Base-by-base conservation (phyloP, 2,797 vertebrate species). In the Sarcoramphus papa region DNA sequence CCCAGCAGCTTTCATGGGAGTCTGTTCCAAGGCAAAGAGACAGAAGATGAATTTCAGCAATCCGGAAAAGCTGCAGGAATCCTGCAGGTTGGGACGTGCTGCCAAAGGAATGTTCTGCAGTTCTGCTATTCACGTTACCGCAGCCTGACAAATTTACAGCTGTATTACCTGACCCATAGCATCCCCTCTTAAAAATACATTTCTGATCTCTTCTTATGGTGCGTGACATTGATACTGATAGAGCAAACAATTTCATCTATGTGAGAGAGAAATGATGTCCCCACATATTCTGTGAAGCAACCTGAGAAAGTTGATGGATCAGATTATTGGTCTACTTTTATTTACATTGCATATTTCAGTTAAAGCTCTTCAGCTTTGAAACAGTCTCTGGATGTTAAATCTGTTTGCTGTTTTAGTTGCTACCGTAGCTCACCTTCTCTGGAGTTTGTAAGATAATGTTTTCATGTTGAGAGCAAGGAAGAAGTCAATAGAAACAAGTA, bases 41-140 rank as follows among this genome's bases (percentile, higher is more conserved):
- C 85, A 95, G 74, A 33, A 93, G 96, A 95, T 92, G 50, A 65
- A 95, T 97, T 83, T 94, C 87, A 84, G 90, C 81, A 87, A 20
- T 87, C 84, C 2, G 0, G 91, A 89, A 76, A 87, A 96, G 93
- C 95, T 94, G 62, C 89, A 95, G 96, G 96, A 95, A 86, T 96
- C 79, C 88, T 81, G 95, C 97, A 96, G 95, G 93, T 97, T 95
- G 86, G 91, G 89, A 94, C 93, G 5, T 95, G 96, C 91, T 96
- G 93, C 89, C 92, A 68, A 8, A 94, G 91, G 93, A 97, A 97
- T 90, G 91, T 87, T 95, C 68, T 92, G 75, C 92, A 57, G 35
- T 68, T 89, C 86, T 97, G 90, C 84, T 57, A 3, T 33, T 95
- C 57, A 4, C 3, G 2, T 89, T 92, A 7, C 86, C 85, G 81